These are phyloP conservation scores for Bombyx mori DNA, from an alignment of 1,140 invertebrate genomes.

Conservation along the genomic window ASM3026992v2 NC_085107.1:17175001-17175500, in stretches of 20 bases:
- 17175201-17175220: too few species aligned
- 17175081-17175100: constrained; percentile 75
- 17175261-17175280: too few species aligned
- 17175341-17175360: constrained; percentile 72
- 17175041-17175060: constrained; percentile 77
- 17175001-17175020: constrained; percentile 63
- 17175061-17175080: constrained; percentile 75
- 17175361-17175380: constrained; percentile 70
- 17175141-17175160: not conserved
- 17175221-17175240: too few species aligned
- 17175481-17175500: constrained; percentile 39
- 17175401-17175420: constrained; percentile 81
- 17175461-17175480: constrained; percentile 37
- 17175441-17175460: constrained; percentile 53
- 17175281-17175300: too few species aligned
- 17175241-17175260: too few species aligned
- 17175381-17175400: constrained; percentile 74
- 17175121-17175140: constrained; percentile 66
- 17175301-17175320: too few species aligned
- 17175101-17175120: constrained; percentile 75
- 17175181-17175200: not conserved
- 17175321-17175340: constrained; percentile 71
- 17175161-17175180: too few species aligned
- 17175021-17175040: constrained; percentile 81
- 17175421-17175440: constrained; percentile 54